A percentile compares a stretch with the other conserved stretches of the same genome.
phyloP scores from a whole-genome alignment of 1,140 invertebrate species.

The Nomia melanderi region DNA sequence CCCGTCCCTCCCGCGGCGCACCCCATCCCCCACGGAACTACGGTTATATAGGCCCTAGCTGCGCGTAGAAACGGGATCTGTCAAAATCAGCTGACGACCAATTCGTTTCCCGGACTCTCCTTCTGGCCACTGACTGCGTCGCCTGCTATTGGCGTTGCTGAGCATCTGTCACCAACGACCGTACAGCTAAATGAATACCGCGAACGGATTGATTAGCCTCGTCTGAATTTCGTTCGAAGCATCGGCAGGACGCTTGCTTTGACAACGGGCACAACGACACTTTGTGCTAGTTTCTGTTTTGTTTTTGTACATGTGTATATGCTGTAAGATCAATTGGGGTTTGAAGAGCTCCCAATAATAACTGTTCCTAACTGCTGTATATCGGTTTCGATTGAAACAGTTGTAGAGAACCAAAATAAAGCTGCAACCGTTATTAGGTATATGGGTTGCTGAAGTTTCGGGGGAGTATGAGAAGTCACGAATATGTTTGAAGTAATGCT shows the following conservation, averaged over 20 bases:
- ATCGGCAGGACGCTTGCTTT: neutral
- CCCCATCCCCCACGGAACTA: neutral
- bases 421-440: too few relatives aligned
- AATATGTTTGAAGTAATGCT: too few relatives aligned
- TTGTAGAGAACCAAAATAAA: too few relatives aligned
- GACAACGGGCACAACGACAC: too few relatives aligned
- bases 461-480: too few relatives aligned
- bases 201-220: conserved; percentile 20
- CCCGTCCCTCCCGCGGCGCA: neutral
- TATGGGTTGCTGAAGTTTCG: too few relatives aligned
- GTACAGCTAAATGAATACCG: conserved; percentile 36
- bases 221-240: neutral
- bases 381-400: too few relatives aligned
- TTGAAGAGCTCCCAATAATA: too few relatives aligned
- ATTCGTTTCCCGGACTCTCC: conserved; percentile 49
- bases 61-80: conserved; percentile 49
- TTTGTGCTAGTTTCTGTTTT: too few relatives aligned
- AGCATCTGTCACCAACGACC: conserved; percentile 54
- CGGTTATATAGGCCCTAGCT: neutral
- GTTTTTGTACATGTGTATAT: too few relatives aligned
- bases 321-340: too few relatives aligned
- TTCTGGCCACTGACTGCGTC: conserved; percentile 15
- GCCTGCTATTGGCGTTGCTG: conserved; percentile 13
- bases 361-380: too few relatives aligned
- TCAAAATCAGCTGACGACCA: conserved; percentile 67